Percentiles rank a stretch among this genome's conserved stretches.
Evolutionary conservation across 2,888 invertebrate genomes (phyloP).

Genomic region (Papilio elwesi): DNA sequence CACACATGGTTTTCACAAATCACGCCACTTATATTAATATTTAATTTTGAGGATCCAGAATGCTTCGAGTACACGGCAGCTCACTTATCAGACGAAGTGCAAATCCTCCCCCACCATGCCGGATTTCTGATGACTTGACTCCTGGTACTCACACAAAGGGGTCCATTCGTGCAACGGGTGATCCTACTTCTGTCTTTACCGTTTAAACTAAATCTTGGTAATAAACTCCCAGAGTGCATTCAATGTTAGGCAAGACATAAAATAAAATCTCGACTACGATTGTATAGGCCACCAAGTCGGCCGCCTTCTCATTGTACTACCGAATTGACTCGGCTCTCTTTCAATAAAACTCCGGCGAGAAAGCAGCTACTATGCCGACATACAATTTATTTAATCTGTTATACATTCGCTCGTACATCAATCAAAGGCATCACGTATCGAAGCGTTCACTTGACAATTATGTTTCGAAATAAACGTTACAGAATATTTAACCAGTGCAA

Average conservation of each 20-base stretch:
- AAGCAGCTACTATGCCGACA: constrained; percentile 68
- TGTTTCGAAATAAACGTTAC: neutral
- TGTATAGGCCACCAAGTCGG: constrained; percentile 56
- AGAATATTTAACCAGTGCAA: neutral
- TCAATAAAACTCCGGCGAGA: constrained; percentile 69
- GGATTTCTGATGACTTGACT: no score
- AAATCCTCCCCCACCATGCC: no score
- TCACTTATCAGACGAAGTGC: no score
- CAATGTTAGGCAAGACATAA: constrained; percentile 37
- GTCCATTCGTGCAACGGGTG: no score
- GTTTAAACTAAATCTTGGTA: neutral
- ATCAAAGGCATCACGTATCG: constrained; percentile 61
- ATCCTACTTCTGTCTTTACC: neutral
- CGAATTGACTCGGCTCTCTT: constrained; percentile 71
- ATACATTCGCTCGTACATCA: constrained; percentile 72
- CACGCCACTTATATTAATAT: no score
- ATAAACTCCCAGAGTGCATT: constrained; percentile 36
- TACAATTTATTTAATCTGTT: constrained; percentile 71
- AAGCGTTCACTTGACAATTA: constrained; percentile 55
- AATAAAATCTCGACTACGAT: constrained; percentile 7
- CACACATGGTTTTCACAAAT: no score
- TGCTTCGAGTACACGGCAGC: no score
- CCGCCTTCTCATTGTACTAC: constrained; percentile 66
- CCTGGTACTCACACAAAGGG: no score
- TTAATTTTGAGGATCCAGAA: no score